Percentiles rank a stretch among this genome's conserved stretches.
Evolutionary conservation across 1,140 invertebrate species (phyloP).

Genomic region (Akabosia matsudoensis): DNA sequence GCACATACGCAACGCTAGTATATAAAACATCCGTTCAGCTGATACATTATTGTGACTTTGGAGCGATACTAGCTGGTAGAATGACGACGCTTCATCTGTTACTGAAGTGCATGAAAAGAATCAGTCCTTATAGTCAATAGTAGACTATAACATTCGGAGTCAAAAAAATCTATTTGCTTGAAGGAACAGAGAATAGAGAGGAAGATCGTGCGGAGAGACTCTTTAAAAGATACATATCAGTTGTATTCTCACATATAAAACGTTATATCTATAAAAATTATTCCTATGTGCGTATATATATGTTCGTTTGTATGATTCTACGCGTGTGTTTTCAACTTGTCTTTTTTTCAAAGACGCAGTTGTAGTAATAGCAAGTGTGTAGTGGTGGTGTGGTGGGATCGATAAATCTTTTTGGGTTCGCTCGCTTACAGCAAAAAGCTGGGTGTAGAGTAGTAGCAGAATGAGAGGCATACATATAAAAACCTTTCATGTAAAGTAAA

Average conservation of each 20-base stretch:
- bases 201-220: too few species aligned
- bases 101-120: too few species aligned
- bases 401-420: constrained; percentile 34
- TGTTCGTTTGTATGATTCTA: neutral
- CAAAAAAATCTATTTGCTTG: too few species aligned
- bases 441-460: neutral
- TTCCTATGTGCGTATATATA: neutral
- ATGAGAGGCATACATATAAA: neutral
- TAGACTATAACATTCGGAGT: too few species aligned
- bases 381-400: constrained; percentile 24
- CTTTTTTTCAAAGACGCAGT: constrained; percentile 3
- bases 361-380: neutral
- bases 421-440: neutral
- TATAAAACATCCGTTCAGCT: too few species aligned
- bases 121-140: too few species aligned
- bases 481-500: neutral
- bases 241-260: neutral
- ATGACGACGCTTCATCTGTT: too few species aligned
- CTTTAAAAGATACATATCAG: too few species aligned
- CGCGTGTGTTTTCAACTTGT: constrained; percentile 5
- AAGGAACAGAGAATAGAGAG: too few species aligned
- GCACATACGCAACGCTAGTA: too few species aligned
- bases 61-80: too few species aligned
- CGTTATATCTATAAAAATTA: neutral
- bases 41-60: too few species aligned